phyloP scores from a whole-genome alignment of 2,113 vertebrate species.

The Pipa parva region DNA sequence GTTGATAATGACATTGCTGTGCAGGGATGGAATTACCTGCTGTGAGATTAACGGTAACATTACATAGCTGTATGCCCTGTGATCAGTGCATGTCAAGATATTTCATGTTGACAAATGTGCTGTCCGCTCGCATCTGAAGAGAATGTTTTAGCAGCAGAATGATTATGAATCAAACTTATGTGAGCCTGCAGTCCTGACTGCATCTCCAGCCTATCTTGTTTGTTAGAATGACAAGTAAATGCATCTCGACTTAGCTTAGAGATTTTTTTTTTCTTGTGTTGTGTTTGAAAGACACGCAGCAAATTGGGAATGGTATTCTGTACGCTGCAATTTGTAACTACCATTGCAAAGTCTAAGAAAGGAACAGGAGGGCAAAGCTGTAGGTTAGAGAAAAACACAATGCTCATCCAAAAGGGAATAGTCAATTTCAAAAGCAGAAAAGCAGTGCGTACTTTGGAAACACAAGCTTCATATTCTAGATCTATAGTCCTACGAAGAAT shows the following conservation, averaged over 20 bases:
- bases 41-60: slow-evolving; percentile 60
- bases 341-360: slow-evolving; percentile 64
- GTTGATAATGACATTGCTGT: slow-evolving; percentile 66
- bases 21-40: slow-evolving; percentile 67
- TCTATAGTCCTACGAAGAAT: too few relatives aligned
- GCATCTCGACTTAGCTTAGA: slow-evolving; percentile 79
- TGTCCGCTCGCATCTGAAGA: slow-evolving; percentile 94
- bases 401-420: slow-evolving; percentile 51
- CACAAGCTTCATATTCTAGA: background rate
- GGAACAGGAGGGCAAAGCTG: slow-evolving; percentile 64
- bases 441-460: slow-evolving; percentile 36
- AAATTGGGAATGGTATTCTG: slow-evolving; percentile 85
- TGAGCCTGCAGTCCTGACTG: slow-evolving; percentile 66
- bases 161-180: slow-evolving; percentile 97
- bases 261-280: slow-evolving; percentile 57
- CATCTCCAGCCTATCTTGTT: slow-evolving; percentile 68
- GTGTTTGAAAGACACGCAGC: slow-evolving; percentile 86
- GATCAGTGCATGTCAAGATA: slow-evolving; percentile 97
- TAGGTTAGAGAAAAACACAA: slow-evolving; percentile 49
- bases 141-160: slow-evolving; percentile 98
- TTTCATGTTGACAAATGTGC: slow-evolving; percentile 99
- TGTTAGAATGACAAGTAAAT: slow-evolving; percentile 79
- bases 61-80: slow-evolving; percentile 89
- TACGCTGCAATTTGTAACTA: slow-evolving; percentile 73
- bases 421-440: slow-evolving; percentile 46